Evolutionary conservation across 2,113 vertebrate species (phyloP).

Genomic region (Spea multiplicata): DNA sequence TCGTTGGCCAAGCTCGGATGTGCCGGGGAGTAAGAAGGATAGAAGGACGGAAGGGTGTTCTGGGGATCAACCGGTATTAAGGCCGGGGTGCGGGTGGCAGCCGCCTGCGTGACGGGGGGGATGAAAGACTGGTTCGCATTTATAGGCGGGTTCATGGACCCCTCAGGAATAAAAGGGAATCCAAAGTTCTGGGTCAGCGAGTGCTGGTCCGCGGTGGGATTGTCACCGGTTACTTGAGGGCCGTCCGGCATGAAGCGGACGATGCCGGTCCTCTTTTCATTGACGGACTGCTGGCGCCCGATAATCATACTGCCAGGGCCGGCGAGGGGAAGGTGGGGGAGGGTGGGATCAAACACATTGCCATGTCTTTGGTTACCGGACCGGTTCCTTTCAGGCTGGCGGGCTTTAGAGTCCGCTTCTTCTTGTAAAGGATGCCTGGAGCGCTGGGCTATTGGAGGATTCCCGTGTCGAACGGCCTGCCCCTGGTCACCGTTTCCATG

Average conservation of each 20-base stretch:
- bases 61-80: conserved; percentile 93
- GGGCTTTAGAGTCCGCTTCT: conserved; percentile 75
- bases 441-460: conserved; percentile 80
- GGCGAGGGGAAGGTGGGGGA: conserved; percentile 81
- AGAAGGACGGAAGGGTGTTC: conserved; percentile 91
- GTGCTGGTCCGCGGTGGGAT: conserved; percentile 83
- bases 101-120: conserved; percentile 87
- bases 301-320: conserved; percentile 82
- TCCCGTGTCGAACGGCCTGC: conserved; percentile 74
- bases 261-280: conserved; percentile 87
- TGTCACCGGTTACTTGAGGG: conserved; percentile 83
- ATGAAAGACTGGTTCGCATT: conserved; percentile 93
- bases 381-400: conserved; percentile 81
- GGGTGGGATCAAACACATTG: conserved; percentile 86
- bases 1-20: conserved; percentile 93
- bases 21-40: conserved; percentile 93
- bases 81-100: conserved; percentile 82
- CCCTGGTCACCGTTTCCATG: conserved; percentile 84
- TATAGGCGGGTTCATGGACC: conserved; percentile 92
- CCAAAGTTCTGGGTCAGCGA: conserved; percentile 89
- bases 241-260: conserved; percentile 91
- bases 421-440: conserved; percentile 84
- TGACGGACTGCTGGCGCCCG: conserved; percentile 76
- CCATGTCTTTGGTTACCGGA: conserved; percentile 80
- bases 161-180: conserved; percentile 90